phyloP scores from a whole-genome alignment of 2,797 vertebrate genomes.

The Orientallactaga sibirica region DNA sequence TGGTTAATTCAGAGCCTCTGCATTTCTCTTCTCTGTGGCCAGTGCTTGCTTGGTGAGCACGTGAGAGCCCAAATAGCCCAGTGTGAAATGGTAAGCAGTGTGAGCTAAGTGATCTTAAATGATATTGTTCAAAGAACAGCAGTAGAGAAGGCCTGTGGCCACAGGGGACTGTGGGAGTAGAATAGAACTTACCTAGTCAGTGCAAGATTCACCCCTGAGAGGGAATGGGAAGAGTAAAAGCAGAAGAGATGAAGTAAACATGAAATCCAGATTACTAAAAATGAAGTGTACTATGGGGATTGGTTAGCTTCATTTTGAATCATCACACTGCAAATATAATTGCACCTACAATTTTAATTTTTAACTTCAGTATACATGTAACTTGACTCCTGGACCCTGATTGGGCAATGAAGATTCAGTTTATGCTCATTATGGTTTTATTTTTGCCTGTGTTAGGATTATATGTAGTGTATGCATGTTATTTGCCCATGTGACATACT shows the following conservation, averaged over 20 bases:
- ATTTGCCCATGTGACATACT: too few species aligned
- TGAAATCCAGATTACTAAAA: slow-evolving; percentile 22
- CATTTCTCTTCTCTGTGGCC: slow-evolving; percentile 19
- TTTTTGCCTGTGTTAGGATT: too few species aligned
- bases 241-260: not conserved
- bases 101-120: slow-evolving; percentile 13
- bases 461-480: too few species aligned
- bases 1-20: not conserved
- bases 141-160: slow-evolving; percentile 19
- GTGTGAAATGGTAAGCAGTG: slow-evolving; percentile 14
- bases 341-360: slow-evolving; percentile 37
- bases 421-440: not conserved
- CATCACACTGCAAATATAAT: slow-evolving; percentile 14
- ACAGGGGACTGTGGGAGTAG: not conserved
- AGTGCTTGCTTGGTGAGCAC: not conserved
- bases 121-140: slow-evolving; percentile 52
- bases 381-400: not conserved
- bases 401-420: slow-evolving; percentile 19
- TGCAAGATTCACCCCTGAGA: not conserved
- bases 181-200: not conserved
- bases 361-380: not conserved
- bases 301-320: slow-evolving; percentile 50
- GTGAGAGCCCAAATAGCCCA: slow-evolving; percentile 25
- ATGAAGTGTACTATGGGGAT: not conserved
- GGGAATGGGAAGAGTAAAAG: not conserved